Conservation (phyloP, 2,888 invertebrate species). For the Sabellastarte sp. region DNA sequence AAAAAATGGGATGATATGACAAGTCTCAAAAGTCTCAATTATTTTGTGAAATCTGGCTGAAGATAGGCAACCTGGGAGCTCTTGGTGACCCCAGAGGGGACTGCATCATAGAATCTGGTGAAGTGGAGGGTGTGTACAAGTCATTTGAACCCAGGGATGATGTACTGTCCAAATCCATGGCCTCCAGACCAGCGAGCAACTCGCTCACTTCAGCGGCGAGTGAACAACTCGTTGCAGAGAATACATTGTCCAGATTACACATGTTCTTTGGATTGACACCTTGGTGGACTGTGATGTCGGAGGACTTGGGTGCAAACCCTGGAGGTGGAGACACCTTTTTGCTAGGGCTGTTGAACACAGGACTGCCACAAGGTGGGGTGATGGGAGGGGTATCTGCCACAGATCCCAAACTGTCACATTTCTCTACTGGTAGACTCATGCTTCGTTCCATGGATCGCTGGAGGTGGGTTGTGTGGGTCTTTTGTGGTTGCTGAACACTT, state of each 20-base stretch:
- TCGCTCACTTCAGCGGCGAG: background rate
- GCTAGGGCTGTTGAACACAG: background rate
- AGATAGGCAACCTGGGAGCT: background rate
- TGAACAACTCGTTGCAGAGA: background rate
- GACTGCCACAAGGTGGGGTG: background rate
- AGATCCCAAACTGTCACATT: background rate
- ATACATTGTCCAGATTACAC: too few species aligned
- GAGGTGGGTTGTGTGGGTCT: too few species aligned
- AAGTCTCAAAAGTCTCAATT: too few species aligned
- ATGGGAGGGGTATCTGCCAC: background rate
- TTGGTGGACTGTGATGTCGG: too few species aligned
- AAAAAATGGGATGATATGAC: too few species aligned
- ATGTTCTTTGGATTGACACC: background rate
- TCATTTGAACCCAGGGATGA: background rate
- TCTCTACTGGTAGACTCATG: too few species aligned
- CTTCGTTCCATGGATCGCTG: too few species aligned
- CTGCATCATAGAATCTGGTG: background rate
- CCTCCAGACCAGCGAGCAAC: background rate
- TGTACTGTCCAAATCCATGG: background rate
- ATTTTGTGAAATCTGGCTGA: background rate
- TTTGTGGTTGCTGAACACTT: too few species aligned
- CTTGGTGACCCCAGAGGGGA: background rate
- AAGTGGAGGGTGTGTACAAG: background rate
- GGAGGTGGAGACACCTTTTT: background rate
- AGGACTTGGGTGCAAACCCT: background rate